These are phyloP conservation scores for Zelostemma sp. DNA, from an alignment of 1,140 invertebrate species.

Conservation along the genomic window DNA sequence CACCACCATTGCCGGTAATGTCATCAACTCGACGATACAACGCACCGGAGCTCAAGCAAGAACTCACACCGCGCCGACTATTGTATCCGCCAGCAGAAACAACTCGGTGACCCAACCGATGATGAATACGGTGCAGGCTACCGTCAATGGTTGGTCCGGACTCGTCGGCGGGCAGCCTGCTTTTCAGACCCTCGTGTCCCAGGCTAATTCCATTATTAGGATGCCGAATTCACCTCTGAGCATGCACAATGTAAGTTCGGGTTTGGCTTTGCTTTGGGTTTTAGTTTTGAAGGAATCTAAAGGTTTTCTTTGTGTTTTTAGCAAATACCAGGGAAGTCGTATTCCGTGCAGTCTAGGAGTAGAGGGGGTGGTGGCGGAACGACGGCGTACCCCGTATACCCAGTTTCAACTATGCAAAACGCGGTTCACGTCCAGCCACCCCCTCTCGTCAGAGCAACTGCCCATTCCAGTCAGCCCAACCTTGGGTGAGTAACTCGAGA, in stretches of 20 bases:
- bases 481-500: conserved; percentile 67
- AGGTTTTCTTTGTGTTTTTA: too few species aligned
- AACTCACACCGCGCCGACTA: conserved; percentile 56
- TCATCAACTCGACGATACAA: conserved; percentile 48
- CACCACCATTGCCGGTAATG: conserved; percentile 3
- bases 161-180: conserved; percentile 68
- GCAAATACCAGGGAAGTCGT: conserved; percentile 57
- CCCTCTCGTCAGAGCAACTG: conserved; percentile 71
- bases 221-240: conserved; percentile 57
- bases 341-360: conserved; percentile 59
- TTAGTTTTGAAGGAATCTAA: too few species aligned
- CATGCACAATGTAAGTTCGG: conserved; percentile 67
- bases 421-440: conserved; percentile 68
- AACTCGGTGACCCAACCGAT: conserved; percentile 58
- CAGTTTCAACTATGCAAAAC: conserved; percentile 65
- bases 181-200: conserved; percentile 63
- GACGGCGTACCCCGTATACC: conserved; percentile 67
- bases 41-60: conserved; percentile 46
- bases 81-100: conserved; percentile 52
- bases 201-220: conserved; percentile 61
- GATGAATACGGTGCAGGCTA: conserved; percentile 59
- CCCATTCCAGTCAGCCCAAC: conserved; percentile 65
- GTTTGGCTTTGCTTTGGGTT: too few species aligned
- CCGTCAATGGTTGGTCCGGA: conserved; percentile 68
- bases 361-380: conserved; percentile 58